Evolutionary conservation across 2,888 invertebrate genomes (phyloP).

Genomic region (Antheraea yamamai): DNA sequence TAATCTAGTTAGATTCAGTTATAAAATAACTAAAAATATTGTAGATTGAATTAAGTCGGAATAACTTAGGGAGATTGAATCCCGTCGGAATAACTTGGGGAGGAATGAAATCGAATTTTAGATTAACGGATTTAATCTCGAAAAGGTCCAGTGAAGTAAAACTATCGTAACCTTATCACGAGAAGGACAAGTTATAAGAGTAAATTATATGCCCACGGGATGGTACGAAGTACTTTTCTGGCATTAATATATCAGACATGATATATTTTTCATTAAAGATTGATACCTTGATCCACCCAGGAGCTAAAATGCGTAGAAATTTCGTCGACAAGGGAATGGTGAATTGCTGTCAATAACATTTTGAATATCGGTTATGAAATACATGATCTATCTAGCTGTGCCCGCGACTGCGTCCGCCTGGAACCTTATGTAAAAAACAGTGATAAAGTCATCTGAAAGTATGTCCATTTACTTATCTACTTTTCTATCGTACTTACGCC

Average conservation of each 20-base stretch:
- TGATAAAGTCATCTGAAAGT: too few species aligned
- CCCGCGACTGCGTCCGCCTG: too few species aligned
- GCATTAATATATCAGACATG: background rate
- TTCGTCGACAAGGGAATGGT: too few species aligned
- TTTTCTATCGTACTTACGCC: too few species aligned
- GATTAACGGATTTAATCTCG: conserved; percentile 3
- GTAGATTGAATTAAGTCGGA: background rate
- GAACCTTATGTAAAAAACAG: too few species aligned
- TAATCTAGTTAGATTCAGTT: background rate
- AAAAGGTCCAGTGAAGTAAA: background rate
- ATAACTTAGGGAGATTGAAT: background rate
- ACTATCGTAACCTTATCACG: background rate
- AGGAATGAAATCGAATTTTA: conserved; percentile 1
- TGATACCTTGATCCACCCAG: background rate
- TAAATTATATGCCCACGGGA: background rate
- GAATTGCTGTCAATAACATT: too few species aligned
- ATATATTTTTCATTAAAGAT: background rate
- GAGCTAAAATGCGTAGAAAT: background rate
- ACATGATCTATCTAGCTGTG: too few species aligned
- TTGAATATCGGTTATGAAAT: too few species aligned
- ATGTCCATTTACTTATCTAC: too few species aligned
- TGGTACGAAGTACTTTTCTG: background rate
- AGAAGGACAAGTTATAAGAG: background rate
- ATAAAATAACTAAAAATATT: background rate
- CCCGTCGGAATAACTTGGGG: background rate